A percentile compares a stretch with the other conserved stretches of the same genome.
Conservation (phyloP, 2,113 vertebrate genomes). For the Phrynosoma platyrhinos region DNA sequence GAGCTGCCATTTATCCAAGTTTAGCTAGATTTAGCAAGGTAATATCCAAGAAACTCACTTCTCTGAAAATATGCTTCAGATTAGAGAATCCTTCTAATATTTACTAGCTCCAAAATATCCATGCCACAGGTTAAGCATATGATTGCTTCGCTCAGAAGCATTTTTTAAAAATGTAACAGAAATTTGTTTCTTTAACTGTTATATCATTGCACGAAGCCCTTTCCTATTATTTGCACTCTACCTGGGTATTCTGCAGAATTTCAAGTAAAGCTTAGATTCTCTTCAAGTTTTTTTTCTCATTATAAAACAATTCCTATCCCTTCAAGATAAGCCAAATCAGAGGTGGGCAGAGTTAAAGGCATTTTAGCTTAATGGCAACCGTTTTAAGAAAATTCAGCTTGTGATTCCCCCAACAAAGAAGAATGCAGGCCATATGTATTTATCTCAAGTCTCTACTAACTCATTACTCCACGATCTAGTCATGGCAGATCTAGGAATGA, state of each 20-base stretch:
- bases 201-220: slow-evolving; percentile 81
- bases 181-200: slow-evolving; percentile 61
- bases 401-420: slow-evolving; percentile 60
- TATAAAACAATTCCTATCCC: slow-evolving; percentile 56
- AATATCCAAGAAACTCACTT: slow-evolving; percentile 63
- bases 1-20: slow-evolving; percentile 81
- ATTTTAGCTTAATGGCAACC: slow-evolving; percentile 67
- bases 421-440: slow-evolving; percentile 57
- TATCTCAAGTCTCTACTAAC: slow-evolving; percentile 55
- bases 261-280: slow-evolving; percentile 77
- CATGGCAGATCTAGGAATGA: slow-evolving; percentile 70
- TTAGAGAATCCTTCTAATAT: slow-evolving; percentile 68
- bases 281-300: slow-evolving; percentile 76
- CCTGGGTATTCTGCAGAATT: slow-evolving; percentile 74
- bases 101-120: slow-evolving; percentile 70
- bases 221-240: slow-evolving; percentile 69
- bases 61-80: slow-evolving; percentile 63
- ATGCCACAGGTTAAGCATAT: slow-evolving; percentile 69
- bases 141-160: slow-evolving; percentile 69
- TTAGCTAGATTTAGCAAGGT: slow-evolving; percentile 77
- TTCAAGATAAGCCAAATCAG: slow-evolving; percentile 64
- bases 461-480: slow-evolving; percentile 54
- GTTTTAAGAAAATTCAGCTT: slow-evolving; percentile 61
- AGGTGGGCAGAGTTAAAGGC: slow-evolving; percentile 69
- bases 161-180: slow-evolving; percentile 65